Percentiles rank a stretch among this genome's conserved stretches.
Conservation (phyloP, 2,797 vertebrate genomes). For the Tapera naevia region DNA sequence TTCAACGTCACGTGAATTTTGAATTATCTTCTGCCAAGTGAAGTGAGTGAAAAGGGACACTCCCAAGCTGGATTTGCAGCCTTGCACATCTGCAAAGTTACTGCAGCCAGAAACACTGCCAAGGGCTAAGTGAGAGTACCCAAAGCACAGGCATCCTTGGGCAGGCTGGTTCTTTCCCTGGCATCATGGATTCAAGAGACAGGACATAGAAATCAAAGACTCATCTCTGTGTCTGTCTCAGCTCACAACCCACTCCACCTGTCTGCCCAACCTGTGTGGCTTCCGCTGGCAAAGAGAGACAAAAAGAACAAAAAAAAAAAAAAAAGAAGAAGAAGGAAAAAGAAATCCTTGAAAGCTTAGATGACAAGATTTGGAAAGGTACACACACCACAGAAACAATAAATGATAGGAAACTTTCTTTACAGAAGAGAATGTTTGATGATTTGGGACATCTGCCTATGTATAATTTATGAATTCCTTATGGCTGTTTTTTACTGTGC, state of each 20-base stretch:
- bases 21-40: background rate
- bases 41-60: background rate
- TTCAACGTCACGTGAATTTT: background rate
- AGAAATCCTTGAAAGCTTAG: background rate
- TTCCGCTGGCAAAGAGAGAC: background rate
- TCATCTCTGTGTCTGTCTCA: background rate
- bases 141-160: background rate
- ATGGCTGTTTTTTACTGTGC: constrained; percentile 26
- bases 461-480: constrained; percentile 56
- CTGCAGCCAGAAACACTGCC: background rate
- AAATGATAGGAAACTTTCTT: constrained; percentile 4
- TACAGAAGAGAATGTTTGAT: constrained; percentile 26
- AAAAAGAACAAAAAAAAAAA: background rate
- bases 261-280: background rate
- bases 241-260: background rate
- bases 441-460: constrained; percentile 42
- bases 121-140: background rate
- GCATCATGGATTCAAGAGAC: background rate
- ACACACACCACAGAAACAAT: background rate
- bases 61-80: background rate
- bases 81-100: background rate
- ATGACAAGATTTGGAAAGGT: background rate
- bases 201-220: background rate
- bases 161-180: background rate
- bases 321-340: background rate